A percentile compares a stretch with the other conserved stretches of the same genome.
Evolutionary conservation across 2,888 invertebrate genomes (phyloP).

Genomic region (Antheraea assamensis): DNA sequence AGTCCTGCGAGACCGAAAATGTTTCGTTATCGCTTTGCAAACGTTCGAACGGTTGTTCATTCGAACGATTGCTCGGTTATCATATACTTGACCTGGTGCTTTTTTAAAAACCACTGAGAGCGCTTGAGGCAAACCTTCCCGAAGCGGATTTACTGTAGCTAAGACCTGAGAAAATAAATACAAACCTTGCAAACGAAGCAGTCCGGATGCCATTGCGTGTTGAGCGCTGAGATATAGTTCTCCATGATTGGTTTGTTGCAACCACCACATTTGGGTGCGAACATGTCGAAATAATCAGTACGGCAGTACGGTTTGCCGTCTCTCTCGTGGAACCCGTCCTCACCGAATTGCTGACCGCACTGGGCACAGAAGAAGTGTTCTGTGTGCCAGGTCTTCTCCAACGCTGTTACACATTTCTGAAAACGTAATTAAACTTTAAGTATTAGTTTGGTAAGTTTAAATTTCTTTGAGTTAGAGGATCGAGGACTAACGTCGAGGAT

Average conservation of each 20-base stretch:
- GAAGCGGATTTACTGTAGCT: not conserved
- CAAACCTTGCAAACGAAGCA: constrained; percentile 99
- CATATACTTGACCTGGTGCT: constrained; percentile 73
- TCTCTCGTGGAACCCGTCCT: constrained; percentile 98
- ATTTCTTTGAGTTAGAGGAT: not conserved
- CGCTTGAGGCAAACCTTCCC: constrained; percentile 32
- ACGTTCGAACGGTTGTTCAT: constrained; percentile 37
- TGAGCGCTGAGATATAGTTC: constrained; percentile 98
- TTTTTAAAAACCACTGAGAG: constrained; percentile 22
- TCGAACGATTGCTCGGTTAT: constrained; percentile 35
- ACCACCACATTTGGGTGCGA: constrained; percentile 98
- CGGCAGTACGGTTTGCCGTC: constrained; percentile 98
- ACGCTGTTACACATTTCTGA: constrained; percentile 98
- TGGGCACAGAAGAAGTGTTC: constrained; percentile 99
- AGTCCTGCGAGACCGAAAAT: constrained; percentile 87
- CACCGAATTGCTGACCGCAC: constrained; percentile 98
- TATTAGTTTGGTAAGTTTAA: constrained; percentile 8
- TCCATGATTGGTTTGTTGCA: constrained; percentile 98
- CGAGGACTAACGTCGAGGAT: constrained; percentile 94
- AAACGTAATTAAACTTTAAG: constrained; percentile 53
- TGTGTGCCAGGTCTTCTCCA: constrained; percentile 99
- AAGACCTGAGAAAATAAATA: constrained; percentile 37
- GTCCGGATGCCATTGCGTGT: constrained; percentile 99
- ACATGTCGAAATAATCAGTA: constrained; percentile 98
- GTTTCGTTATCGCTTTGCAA: constrained; percentile 35